Percentiles rank a stretch among this genome's conserved stretches.
These are phyloP conservation scores for Carlito syrichta DNA, from an alignment of 2,113 vertebrate species.

Conservation along the genomic window DNA sequence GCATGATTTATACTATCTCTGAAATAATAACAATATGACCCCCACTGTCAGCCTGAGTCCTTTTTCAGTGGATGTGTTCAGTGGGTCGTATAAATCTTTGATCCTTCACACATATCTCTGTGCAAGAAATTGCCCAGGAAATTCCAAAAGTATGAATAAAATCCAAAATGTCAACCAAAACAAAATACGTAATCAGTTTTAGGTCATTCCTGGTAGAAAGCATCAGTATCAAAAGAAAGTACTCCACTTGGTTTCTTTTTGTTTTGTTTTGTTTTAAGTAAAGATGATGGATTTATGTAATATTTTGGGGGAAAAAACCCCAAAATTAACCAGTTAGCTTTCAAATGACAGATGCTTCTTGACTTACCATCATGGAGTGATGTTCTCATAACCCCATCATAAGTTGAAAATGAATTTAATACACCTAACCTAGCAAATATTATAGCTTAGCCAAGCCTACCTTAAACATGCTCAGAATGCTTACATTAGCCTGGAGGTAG, in stretches of 20 bases:
- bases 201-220: slow-evolving; percentile 51
- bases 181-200: slow-evolving; percentile 30
- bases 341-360: background rate
- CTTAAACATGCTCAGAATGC: background rate
- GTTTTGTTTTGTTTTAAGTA: background rate
- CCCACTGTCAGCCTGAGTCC: slow-evolving; percentile 32
- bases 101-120: slow-evolving; percentile 65
- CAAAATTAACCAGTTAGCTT: slow-evolving; percentile 9
- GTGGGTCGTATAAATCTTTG: slow-evolving; percentile 74
- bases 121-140: slow-evolving; percentile 79
- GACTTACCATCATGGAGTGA: background rate
- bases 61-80: slow-evolving; percentile 46
- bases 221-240: slow-evolving; percentile 16
- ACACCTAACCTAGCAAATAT: background rate
- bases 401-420: background rate
- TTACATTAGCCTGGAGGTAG: background rate
- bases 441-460: background rate
- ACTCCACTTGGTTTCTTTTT: no score
- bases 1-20: slow-evolving; percentile 50
- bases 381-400: background rate
- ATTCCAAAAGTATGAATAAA: slow-evolving; percentile 76
- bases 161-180: slow-evolving; percentile 68
- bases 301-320: background rate
- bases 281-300: slow-evolving; percentile 53
- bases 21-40: slow-evolving; percentile 59